phyloP scores from a whole-genome alignment of 2,113 vertebrate species.

The Apodemus sylvaticus region DNA sequence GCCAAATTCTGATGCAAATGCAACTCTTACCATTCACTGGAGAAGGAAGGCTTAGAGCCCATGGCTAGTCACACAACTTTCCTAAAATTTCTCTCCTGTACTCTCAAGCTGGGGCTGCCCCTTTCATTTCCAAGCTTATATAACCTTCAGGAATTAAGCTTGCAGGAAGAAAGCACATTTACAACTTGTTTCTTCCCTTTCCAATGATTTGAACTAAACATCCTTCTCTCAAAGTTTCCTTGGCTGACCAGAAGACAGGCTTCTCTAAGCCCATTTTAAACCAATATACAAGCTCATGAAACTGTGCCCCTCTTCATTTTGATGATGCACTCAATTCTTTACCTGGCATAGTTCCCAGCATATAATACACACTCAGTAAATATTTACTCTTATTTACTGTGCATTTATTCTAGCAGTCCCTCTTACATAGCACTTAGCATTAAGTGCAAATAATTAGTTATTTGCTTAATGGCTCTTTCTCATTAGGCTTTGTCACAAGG shows the following conservation, averaged over 20 bases:
- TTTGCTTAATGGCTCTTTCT: slow-evolving; percentile 68
- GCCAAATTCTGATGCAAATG: slow-evolving; percentile 49
- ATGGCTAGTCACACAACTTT: neutral
- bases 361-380: slow-evolving; percentile 63
- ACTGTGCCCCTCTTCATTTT: slow-evolving; percentile 1
- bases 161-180: slow-evolving; percentile 35
- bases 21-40: slow-evolving; percentile 15
- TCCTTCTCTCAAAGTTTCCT: neutral
- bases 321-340: slow-evolving; percentile 30
- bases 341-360: slow-evolving; percentile 52
- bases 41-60: slow-evolving; percentile 18
- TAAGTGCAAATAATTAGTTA: slow-evolving; percentile 71
- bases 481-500: slow-evolving; percentile 27
- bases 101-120: neutral
- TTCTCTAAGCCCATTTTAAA: slow-evolving; percentile 3
- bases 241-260: slow-evolving; percentile 1
- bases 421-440: slow-evolving; percentile 61
- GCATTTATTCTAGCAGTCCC: slow-evolving; percentile 34
- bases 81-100: neutral
- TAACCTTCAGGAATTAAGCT: slow-evolving; percentile 26
- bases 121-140: slow-evolving; percentile 24
- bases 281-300: slow-evolving; percentile 39
- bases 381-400: slow-evolving; percentile 65
- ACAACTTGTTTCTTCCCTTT: slow-evolving; percentile 29
- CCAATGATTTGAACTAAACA: slow-evolving; percentile 46